Conservation (phyloP, 2,113 vertebrate species). For the Catharus fuscescens region DNA sequence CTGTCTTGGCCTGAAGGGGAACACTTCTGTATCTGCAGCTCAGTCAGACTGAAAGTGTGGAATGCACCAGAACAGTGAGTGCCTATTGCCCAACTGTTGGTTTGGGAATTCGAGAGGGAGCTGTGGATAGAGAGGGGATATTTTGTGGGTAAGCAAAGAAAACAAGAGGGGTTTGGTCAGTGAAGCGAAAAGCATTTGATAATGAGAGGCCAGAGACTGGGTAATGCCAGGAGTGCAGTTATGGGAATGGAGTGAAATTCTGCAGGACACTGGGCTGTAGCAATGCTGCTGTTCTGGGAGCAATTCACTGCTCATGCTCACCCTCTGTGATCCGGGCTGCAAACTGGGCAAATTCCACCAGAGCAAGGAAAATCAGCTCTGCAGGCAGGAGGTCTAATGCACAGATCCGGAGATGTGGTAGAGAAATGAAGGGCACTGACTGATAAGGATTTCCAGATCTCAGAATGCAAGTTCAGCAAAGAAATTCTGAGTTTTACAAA, state of each 20-base stretch:
- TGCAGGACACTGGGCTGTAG: background rate
- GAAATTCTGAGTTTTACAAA: background rate
- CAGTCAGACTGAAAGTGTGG: background rate
- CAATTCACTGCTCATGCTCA: fast-evolving
- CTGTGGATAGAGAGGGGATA: background rate
- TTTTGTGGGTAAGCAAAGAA: background rate
- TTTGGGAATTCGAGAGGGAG: background rate
- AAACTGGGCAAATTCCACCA: background rate
- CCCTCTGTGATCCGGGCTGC: background rate
- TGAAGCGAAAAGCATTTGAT: background rate
- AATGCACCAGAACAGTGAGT: background rate
- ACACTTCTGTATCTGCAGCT: background rate
- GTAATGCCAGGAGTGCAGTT: background rate
- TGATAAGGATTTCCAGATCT: background rate
- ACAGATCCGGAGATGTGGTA: background rate
- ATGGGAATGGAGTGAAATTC: background rate
- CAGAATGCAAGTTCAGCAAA: background rate
- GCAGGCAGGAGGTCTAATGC: background rate
- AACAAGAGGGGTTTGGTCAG: background rate
- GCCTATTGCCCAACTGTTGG: background rate
- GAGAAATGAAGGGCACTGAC: background rate
- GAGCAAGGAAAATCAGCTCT: background rate
- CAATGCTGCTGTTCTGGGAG: background rate
- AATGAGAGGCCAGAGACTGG: background rate
- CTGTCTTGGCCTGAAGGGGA: background rate